phyloP scores from a whole-genome alignment of 2,888 invertebrate genomes.

The Opisthograptis luteolata region DNA sequence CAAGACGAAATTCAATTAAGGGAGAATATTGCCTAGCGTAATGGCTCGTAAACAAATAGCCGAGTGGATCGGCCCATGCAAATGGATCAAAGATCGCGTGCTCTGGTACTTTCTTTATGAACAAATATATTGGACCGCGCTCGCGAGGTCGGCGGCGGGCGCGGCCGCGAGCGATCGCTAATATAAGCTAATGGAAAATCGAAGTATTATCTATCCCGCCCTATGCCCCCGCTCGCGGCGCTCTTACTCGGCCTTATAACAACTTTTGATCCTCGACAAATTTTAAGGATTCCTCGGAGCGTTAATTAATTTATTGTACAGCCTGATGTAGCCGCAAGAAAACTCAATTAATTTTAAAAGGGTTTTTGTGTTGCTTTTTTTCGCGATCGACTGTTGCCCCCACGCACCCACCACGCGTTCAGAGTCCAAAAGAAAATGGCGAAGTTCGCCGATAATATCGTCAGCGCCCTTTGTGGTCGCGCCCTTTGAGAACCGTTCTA shows the following conservation, averaged over 20 bases:
- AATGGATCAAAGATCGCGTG: constrained; percentile 83
- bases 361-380: constrained; percentile 83
- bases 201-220: constrained; percentile 79
- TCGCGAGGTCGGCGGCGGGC: constrained; percentile 53
- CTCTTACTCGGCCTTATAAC: constrained; percentile 51
- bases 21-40: constrained; percentile 69
- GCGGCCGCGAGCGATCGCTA: constrained; percentile 64
- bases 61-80: constrained; percentile 66
- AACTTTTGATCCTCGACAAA: constrained; percentile 82
- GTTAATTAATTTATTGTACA: constrained; percentile 84
- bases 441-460: constrained; percentile 68
- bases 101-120: constrained; percentile 72
- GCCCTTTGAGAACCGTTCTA: constrained; percentile 64
- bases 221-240: constrained; percentile 43
- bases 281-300: constrained; percentile 82
- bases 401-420: constrained; percentile 43
- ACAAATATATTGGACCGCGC: constrained; percentile 77
- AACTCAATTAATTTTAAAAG: constrained; percentile 85
- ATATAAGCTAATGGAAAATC: constrained; percentile 83
- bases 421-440: constrained; percentile 65
- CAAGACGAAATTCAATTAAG: constrained; percentile 76
- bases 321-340: constrained; percentile 81
- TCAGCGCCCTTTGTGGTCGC: constrained; percentile 62
- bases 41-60: constrained; percentile 76
- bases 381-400: constrained; percentile 57